Conservation (phyloP, 2,888 invertebrate species). For the Sinotaia quadrata region DNA sequence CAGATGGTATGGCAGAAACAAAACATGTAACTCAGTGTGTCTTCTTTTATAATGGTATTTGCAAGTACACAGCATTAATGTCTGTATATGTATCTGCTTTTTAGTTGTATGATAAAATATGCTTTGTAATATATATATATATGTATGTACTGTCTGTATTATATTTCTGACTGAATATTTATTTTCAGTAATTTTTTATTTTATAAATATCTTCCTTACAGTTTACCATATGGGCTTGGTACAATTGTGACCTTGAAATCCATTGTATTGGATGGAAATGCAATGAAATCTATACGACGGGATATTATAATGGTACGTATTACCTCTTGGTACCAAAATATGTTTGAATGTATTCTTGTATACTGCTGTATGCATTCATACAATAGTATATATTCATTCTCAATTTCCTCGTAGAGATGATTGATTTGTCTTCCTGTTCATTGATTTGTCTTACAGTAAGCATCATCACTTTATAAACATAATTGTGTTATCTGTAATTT, state of each 20-base stretch:
- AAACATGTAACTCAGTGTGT: too few relatives aligned
- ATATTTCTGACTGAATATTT: not conserved
- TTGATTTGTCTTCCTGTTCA: too few relatives aligned
- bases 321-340: too few relatives aligned
- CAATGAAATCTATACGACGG: slow-evolving; percentile 84
- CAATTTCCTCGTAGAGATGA: too few relatives aligned
- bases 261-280: slow-evolving; percentile 89
- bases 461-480: too few relatives aligned
- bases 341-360: not conserved
- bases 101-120: not conserved
- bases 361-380: not conserved
- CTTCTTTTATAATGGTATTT: too few relatives aligned
- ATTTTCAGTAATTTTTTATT: not conserved
- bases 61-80: too few relatives aligned
- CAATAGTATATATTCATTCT: not conserved
- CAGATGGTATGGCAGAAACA: too few relatives aligned
- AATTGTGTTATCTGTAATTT: too few relatives aligned
- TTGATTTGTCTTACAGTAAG: too few relatives aligned
- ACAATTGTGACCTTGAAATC: slow-evolving; percentile 85
- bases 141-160: not conserved
- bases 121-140: not conserved
- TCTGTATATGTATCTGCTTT: too few relatives aligned
- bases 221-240: slow-evolving; percentile 81
- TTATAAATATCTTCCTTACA: slow-evolving; percentile 62
- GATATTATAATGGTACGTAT: slow-evolving; percentile 83